These are phyloP conservation scores for Aphis gossypii DNA, from an alignment of 1,140 invertebrate species.

Conservation along the genomic window DNA sequence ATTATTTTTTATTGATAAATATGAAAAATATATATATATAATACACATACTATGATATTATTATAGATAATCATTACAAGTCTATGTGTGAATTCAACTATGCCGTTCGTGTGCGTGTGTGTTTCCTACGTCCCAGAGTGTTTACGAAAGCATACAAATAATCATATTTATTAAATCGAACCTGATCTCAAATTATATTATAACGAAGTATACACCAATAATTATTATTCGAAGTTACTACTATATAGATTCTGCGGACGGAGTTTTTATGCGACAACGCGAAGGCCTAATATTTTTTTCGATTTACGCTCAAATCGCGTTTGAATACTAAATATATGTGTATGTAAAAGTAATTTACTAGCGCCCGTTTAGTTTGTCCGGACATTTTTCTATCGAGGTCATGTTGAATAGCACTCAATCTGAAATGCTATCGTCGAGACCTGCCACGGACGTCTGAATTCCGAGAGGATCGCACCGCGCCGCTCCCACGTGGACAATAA, in stretches of 20 bases:
- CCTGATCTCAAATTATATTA: slow-evolving; percentile 6
- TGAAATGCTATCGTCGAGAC: not conserved
- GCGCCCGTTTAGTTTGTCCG: not conserved
- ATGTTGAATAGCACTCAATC: not conserved
- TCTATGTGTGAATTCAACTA: not conserved
- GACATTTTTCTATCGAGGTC: not conserved
- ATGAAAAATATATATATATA: not conserved
- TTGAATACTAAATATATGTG: not conserved
- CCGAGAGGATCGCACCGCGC: not conserved
- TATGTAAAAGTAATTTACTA: not conserved
- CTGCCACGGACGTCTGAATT: not conserved
- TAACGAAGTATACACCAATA: not conserved
- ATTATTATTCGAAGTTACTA: not conserved
- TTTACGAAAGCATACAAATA: not conserved
- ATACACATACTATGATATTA: not conserved
- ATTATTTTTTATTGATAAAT: not conserved
- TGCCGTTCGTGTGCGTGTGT: not conserved
- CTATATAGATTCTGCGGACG: not conserved
- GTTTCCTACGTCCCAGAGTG: not conserved
- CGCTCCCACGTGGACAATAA: not conserved
- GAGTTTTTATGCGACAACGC: not conserved
- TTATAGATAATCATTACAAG: not conserved
- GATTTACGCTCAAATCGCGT: not conserved
- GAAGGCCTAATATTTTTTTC: not conserved
- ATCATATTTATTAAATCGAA: not conserved